A percentile compares a stretch with the other conserved stretches of the same genome.
phyloP scores from a whole-genome alignment of 1,140 invertebrate species.

The Parasteatoda tepidariorum region DNA sequence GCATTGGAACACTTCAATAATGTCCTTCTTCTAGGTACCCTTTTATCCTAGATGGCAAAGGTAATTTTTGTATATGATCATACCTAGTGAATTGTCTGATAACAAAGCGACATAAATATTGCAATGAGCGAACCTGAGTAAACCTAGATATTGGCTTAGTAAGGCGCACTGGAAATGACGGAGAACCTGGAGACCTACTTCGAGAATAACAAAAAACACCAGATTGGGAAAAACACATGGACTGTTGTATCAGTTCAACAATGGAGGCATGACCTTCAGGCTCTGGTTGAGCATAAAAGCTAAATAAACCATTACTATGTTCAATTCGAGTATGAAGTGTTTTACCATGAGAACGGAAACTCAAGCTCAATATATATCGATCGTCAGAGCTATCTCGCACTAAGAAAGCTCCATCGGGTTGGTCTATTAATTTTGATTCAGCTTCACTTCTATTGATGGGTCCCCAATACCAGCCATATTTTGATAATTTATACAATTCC shows the following conservation, averaged over 20 bases:
- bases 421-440: conserved; percentile 75
- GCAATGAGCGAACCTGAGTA: conserved; percentile 78
- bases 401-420: conserved; percentile 82
- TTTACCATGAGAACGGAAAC: conserved; percentile 80
- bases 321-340: conserved; percentile 80
- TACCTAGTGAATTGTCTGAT: conserved; percentile 78
- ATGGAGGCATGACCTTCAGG: conserved; percentile 77
- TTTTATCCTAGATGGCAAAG: conserved; percentile 77
- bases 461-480: conserved; percentile 79
- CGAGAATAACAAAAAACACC: conserved; percentile 81
- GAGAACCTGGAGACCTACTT: conserved; percentile 75
- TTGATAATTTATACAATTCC: conserved; percentile 73
- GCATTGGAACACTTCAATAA: conserved; percentile 65
- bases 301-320: conserved; percentile 77
- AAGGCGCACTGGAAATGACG: conserved; percentile 79
- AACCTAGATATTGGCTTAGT: conserved; percentile 82
- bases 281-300: conserved; percentile 76
- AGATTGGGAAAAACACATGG: conserved; percentile 76
- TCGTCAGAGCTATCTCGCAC: conserved; percentile 81
- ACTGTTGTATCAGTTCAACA: conserved; percentile 78
- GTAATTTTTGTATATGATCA: conserved; percentile 79
- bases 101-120: conserved; percentile 82
- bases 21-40: conserved; percentile 75
- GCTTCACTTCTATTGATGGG: conserved; percentile 75
- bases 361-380: conserved; percentile 77